Evolutionary conservation across 30 jellyfish, hydroid and myxozoan species (phyloP), one percentile per base, ranked within the genome.

Genomic region (Aurelia aurita complex sp. Pacific): DNA sequence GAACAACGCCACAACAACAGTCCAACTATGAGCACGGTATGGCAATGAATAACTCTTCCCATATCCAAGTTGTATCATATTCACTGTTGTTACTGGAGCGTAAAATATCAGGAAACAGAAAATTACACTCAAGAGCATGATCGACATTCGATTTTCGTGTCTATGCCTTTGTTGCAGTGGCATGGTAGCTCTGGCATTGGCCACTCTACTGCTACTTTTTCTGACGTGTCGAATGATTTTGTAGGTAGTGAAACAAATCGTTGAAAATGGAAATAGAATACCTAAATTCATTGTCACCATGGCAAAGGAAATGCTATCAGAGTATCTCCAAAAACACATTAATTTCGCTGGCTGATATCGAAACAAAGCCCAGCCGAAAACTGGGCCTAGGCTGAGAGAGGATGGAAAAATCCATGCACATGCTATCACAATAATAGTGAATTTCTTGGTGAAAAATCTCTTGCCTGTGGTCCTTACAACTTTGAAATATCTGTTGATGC

Each of bases 301-400:
- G 8, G 90, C 38, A 73, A 62, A 86, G 54, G 96, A 86, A 38
- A 67, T 15, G 50, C 80, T 72, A 38, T 60, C 52, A 3, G 88
- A 74, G 59, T 67, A 86, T 46, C 54, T 74, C 86, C 78, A 80
- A 5, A 89, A 67, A 73, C 96, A 86, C 90, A 86, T 86, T 7
- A 86, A 83, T 66, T 86, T 86, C 38, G 87, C 90, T 34, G 86
- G 90, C 38, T 82, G 83, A 67, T 76, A 86, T 61, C 69, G 72
- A 80, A 77, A 86, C 5, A 18, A 62, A 10, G 96, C 69, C 96
- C 96, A 86, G 76, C 96, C 96, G 18, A 86, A 34, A 8, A 86
- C 63, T 2, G 96, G 96, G 15, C 85, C 79, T 11, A 77, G 17
- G 35, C 81, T 77, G 33, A 16, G 67, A 17, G 51, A 9, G n/a